Percentiles rank a stretch among this genome's conserved stretches.
Conservation (phyloP, 2,113 vertebrate species). For the Pseudorectes ferrugineus region DNA sequence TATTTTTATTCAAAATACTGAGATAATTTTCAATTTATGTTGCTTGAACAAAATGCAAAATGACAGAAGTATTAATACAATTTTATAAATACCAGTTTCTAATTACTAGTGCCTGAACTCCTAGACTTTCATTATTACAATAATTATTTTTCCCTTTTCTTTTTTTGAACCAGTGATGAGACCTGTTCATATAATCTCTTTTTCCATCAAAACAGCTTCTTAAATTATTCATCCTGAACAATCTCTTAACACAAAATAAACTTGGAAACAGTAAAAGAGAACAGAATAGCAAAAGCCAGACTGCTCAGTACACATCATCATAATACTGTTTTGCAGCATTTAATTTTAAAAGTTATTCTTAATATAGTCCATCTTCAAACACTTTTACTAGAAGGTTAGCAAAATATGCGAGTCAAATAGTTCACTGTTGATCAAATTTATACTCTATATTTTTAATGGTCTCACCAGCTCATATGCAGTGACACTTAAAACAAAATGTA, state of each 20-base stretch:
- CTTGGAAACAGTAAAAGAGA: neutral
- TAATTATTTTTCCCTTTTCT: neutral
- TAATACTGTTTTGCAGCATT: neutral
- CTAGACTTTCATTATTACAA: neutral
- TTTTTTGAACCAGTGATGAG: neutral
- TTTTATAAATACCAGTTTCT: neutral
- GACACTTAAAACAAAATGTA: constrained; percentile 54
- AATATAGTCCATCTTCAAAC: neutral
- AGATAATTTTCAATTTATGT: neutral
- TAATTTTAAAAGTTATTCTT: neutral
- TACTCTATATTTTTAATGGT: neutral
- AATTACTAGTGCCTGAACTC: neutral
- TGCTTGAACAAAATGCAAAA: neutral
- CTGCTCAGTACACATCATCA: neutral
- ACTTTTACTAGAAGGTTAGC: neutral
- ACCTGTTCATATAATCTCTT: neutral
- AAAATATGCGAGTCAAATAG: neutral
- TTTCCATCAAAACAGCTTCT: neutral
- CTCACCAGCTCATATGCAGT: neutral
- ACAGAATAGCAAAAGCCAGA: neutral
- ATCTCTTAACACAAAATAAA: neutral
- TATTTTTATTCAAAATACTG: neutral
- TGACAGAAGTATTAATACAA: neutral
- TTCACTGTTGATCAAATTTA: neutral
- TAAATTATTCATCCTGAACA: neutral